Evolutionary conservation across 2,888 invertebrate species (phyloP).

Genomic region (Odontothrips loti): DNA sequence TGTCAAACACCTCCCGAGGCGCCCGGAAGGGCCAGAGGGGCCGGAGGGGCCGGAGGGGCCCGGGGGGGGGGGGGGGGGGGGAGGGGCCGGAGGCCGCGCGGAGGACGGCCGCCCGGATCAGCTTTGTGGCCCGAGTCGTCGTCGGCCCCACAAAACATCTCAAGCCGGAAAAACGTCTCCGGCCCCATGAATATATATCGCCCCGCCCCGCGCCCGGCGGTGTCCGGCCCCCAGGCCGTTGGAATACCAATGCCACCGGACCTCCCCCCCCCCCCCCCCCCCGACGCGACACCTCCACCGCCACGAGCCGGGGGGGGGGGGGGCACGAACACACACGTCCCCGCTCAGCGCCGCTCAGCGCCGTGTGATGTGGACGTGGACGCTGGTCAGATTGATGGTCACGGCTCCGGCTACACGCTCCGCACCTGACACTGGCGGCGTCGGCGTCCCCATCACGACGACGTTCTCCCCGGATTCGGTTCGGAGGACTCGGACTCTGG

Average conservation of each 20-base stretch:
- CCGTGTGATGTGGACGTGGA: background rate
- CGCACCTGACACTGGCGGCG: no score
- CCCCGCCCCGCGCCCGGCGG: background rate
- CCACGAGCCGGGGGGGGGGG: background rate
- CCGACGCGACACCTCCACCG: no score
- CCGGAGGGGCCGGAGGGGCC: background rate
- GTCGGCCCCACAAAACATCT: background rate
- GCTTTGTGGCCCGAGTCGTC: background rate
- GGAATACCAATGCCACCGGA: slow-evolving; percentile 20
- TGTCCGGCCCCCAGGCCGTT: background rate
- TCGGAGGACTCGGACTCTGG: no score
- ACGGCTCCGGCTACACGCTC: no score
- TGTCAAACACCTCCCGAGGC: slow-evolving; percentile 8
- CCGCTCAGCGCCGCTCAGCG: background rate
- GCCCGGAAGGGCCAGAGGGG: background rate
- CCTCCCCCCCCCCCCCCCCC: no score
- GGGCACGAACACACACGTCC: background rate
- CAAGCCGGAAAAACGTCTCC: slow-evolving; percentile 18
- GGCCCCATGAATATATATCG: slow-evolving; percentile 20
- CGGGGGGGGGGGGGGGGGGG: no score
- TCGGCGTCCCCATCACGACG: no score
- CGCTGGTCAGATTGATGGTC: background rate
- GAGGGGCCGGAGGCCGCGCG: no score
- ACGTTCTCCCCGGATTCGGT: no score
- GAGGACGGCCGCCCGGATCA: no score